Percentiles rank a stretch among this genome's conserved stretches.
These are phyloP conservation scores for Schlechtendalia chinensis DNA, from an alignment of 1,140 invertebrate genomes.

Conservation along the genomic window DNA sequence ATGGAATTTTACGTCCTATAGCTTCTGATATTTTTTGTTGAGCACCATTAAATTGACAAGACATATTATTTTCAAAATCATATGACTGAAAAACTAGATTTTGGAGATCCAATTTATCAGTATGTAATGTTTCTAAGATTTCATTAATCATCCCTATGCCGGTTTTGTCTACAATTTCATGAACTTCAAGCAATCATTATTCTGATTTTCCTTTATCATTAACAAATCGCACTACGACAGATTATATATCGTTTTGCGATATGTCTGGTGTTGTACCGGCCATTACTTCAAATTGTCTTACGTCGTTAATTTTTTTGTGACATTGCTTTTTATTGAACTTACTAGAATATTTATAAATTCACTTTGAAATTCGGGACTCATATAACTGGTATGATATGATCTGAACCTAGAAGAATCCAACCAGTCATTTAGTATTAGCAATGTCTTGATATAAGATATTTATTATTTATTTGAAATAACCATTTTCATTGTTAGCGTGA, in stretches of 20 bases:
- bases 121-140: slow-evolving; percentile 2
- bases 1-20: slow-evolving; percentile 14
- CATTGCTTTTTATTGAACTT: too few species aligned
- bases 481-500: too few species aligned
- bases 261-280: slow-evolving; percentile 25
- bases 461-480: too few species aligned
- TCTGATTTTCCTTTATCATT: not conserved
- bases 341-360: too few species aligned
- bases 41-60: slow-evolving; percentile 36
- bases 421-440: too few species aligned
- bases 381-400: too few species aligned
- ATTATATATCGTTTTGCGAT: not conserved
- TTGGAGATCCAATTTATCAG: not conserved
- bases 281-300: not conserved
- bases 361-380: too few species aligned
- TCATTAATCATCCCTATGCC: not conserved
- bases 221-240: slow-evolving; percentile 5
- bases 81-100: slow-evolving; percentile 31
- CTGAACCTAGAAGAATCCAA: too few species aligned
- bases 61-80: slow-evolving; percentile 44
- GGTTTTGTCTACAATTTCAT: slow-evolving; percentile 14
- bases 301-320: not conserved
- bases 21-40: slow-evolving; percentile 24
- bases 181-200: slow-evolving; percentile 6
- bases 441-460: too few species aligned